Evolutionary conservation across 2,113 vertebrate species (phyloP).

Genomic region (Sula dactylatra): DNA sequence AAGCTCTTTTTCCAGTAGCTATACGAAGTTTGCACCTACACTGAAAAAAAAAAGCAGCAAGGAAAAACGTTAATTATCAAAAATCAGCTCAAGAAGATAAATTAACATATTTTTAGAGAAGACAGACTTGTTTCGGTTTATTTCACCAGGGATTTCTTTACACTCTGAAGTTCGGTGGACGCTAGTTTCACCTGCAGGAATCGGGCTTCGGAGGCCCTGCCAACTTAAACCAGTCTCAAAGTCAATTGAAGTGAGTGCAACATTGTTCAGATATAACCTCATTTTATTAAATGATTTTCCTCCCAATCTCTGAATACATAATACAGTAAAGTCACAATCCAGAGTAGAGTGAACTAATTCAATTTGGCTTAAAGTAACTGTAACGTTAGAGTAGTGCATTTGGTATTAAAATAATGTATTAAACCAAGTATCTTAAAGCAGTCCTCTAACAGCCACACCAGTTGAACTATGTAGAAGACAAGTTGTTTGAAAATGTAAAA

Average conservation of each 20-base stretch:
- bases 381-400: neutral
- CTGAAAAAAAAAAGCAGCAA: neutral
- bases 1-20: neutral
- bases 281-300: neutral
- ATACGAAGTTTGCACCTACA: neutral
- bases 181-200: neutral
- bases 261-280: neutral
- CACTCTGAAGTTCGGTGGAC: neutral
- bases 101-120: neutral
- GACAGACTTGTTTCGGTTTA: neutral
- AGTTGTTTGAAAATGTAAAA: neutral
- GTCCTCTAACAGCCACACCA: neutral
- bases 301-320: neutral
- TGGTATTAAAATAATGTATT: neutral
- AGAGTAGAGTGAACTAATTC: neutral
- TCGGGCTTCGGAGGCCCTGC: neutral
- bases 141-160: neutral
- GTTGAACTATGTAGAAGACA: neutral
- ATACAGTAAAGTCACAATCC: neutral
- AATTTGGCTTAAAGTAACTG: neutral
- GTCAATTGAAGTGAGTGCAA: neutral
- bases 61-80: neutral
- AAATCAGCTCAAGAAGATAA: neutral
- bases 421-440: neutral
- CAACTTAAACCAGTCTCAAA: neutral